Evolutionary conservation across 2,797 vertebrate genomes (phyloP).

Genomic region (Hylomyscus alleni): DNA sequence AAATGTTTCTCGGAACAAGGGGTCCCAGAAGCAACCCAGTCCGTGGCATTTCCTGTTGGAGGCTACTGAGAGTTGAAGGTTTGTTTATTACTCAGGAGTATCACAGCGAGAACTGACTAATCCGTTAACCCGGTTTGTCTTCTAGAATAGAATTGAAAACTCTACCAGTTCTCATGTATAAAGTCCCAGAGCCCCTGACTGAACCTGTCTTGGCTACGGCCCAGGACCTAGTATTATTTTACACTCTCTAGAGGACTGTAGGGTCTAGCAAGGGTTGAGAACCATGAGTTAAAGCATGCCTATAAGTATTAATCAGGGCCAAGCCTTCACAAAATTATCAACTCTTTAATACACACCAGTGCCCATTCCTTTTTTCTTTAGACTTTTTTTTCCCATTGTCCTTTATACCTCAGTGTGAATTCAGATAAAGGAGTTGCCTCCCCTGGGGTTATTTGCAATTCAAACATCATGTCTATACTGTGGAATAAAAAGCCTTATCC

Average conservation of each 20-base stretch:
- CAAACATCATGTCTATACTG: constrained; percentile 49
- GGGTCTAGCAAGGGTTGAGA: constrained; percentile 2
- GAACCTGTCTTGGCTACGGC: background rate
- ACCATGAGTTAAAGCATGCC: background rate
- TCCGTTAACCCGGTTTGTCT: background rate
- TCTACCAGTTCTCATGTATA: background rate
- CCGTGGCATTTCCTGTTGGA: background rate
- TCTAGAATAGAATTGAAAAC: constrained; percentile 43
- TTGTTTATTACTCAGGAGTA: constrained; percentile 58
- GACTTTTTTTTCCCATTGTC: background rate
- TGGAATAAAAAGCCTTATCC: constrained; percentile 50
- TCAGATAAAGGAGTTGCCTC: constrained; percentile 51
- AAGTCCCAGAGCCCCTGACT: constrained; percentile 9
- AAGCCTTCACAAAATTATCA: background rate
- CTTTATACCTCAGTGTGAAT: constrained; percentile 51
- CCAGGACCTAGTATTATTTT: background rate
- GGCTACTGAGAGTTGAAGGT: background rate
- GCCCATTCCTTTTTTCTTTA: background rate
- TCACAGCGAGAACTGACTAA: constrained; percentile 14
- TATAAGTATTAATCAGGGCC: background rate
- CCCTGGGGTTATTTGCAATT: constrained; percentile 46
- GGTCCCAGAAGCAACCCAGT: too few species aligned
- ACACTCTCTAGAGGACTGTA: background rate
- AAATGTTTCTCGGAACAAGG: background rate
- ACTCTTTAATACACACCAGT: background rate